Base-by-base conservation (phyloP, 2,888 invertebrate species). In the Aphelenchoides bicaudatus region DNA sequence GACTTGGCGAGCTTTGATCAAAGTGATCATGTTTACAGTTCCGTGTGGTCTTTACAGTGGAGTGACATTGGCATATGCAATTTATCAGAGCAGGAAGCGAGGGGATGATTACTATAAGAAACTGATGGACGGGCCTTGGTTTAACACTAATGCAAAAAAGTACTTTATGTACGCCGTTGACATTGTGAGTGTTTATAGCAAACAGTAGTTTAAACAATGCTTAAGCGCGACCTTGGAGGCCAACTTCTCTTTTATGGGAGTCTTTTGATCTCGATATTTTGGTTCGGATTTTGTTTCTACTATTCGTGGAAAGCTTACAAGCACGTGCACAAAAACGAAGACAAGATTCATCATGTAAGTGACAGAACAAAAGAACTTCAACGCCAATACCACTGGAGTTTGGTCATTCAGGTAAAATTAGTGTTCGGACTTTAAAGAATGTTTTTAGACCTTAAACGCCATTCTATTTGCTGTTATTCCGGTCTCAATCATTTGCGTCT, bases 121-220 rank as follows among this genome's bases (percentile, higher is more conserved):
- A 6, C 43, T 21, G 25, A 10, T 43, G 43, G 23, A 43, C 43
- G 6, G 6, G 6, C 16, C 16, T n/a, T 43, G 43, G 43, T 25
- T 19, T 19, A 19, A 43, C 10, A 6, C 16, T n/a, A 6, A 6
- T 6, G 43, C 16, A 19, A 19, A 21, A 10, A 6, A n/a, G 43
- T 43, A 8, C 23, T 43, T 43, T 25, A 43, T 43, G 43, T 43
- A 43, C 25, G 43, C 43, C 6, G 43, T 43, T n/a, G 43, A 43
- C 23, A 43, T 43, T 19, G n/a, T n/a, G n/a, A n/a, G n/a, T n/a
- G n/a, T n/a, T n/a, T n/a, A n/a, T n/a, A n/a, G n/a, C n/a, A n/a
- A n/a, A n/a, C n/a, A n/a, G 43, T 10, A 43, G 16, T 43, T 43
- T 34, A 34, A 34, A 16, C 34, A 34, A 34, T 34, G 34, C 34